Percentiles rank a stretch among this genome's conserved stretches.
Evolutionary conservation across 2,888 invertebrate genomes (phyloP).

Genomic region (Andrena dorsata): DNA sequence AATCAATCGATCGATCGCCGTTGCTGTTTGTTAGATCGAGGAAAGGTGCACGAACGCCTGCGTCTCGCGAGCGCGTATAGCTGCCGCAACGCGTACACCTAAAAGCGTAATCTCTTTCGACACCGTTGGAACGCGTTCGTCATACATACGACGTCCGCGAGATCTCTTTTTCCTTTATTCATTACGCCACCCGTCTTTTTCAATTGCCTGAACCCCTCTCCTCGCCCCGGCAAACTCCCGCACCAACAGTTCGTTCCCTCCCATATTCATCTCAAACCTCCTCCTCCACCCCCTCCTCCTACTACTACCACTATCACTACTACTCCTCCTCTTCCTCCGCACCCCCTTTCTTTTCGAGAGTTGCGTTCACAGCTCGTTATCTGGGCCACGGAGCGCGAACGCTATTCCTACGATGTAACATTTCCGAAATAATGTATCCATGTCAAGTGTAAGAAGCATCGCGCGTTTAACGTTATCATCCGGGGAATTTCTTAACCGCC

Average conservation of each 20-base stretch:
- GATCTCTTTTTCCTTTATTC: conserved; percentile 33
- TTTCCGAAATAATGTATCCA: conserved; percentile 3
- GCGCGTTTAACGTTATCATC: conserved; percentile 66
- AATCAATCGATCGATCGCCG: background rate
- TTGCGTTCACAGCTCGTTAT: conserved; percentile 70
- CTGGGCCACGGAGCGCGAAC: conserved; percentile 74
- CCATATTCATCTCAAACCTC: conserved; percentile 1
- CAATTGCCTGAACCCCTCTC: conserved; percentile 21
- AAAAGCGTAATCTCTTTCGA: conserved; percentile 24
- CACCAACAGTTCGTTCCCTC: conserved; percentile 12
- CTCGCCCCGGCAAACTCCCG: background rate
- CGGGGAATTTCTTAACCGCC: too few species aligned
- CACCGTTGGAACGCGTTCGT: conserved; percentile 28
- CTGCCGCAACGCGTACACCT: too few species aligned
- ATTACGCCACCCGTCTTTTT: conserved; percentile 34
- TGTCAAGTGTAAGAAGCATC: background rate
- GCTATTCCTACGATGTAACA: conserved; percentile 63
- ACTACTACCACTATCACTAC: background rate
- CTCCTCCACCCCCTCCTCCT: conserved; percentile 10
- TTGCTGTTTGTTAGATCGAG: too few species aligned
- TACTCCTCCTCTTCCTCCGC: conserved; percentile 25
- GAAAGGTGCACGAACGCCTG: too few species aligned
- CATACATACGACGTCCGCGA: conserved; percentile 12
- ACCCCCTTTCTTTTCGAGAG: conserved; percentile 45
- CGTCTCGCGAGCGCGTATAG: too few species aligned